A percentile compares a stretch with the other conserved stretches of the same genome.
phyloP scores from a whole-genome alignment of 2,797 vertebrate species.

The Sebastes oblongus region DNA sequence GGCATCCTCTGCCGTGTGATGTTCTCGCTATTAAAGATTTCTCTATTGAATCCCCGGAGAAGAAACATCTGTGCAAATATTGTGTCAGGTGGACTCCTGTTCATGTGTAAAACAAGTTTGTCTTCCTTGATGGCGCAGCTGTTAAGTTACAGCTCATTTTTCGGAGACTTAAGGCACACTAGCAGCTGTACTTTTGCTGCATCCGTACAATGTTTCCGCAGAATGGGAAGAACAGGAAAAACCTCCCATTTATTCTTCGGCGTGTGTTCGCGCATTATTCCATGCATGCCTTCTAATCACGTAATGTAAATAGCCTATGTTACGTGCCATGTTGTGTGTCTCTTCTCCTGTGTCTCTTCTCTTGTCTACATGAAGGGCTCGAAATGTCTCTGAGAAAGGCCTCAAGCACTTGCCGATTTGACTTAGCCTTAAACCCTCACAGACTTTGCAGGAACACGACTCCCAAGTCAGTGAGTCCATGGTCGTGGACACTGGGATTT shows the following conservation, averaged over 20 bases:
- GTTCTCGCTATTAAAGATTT: slow-evolving; percentile 27
- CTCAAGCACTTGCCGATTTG: too few relatives aligned
- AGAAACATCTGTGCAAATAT: slow-evolving; percentile 61
- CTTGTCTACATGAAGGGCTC: too few relatives aligned
- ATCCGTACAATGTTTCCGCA: not conserved
- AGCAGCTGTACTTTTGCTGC: not conserved
- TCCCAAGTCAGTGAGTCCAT: too few relatives aligned
- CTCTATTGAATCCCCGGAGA: slow-evolving; percentile 34
- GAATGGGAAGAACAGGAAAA: not conserved
- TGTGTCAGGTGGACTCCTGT: slow-evolving; percentile 44
- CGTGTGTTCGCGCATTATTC: not conserved
- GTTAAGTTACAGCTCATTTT: not conserved
- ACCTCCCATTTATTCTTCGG: not conserved
- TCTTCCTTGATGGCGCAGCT: not conserved
- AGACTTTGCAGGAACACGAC: too few relatives aligned
- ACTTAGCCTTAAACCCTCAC: too few relatives aligned
- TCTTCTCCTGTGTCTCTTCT: not conserved
- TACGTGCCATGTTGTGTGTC: not conserved
- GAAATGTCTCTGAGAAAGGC: rapidly evolving
- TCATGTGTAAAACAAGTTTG: slow-evolving; percentile 21
- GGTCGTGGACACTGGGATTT: too few relatives aligned
- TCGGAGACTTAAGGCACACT: not conserved
- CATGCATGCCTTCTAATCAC: not conserved
- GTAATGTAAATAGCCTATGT: not conserved
- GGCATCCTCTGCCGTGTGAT: slow-evolving; percentile 7